Evolutionary conservation across 2,113 vertebrate genomes (phyloP).

Genomic region (Aphyosemion australe): DNA sequence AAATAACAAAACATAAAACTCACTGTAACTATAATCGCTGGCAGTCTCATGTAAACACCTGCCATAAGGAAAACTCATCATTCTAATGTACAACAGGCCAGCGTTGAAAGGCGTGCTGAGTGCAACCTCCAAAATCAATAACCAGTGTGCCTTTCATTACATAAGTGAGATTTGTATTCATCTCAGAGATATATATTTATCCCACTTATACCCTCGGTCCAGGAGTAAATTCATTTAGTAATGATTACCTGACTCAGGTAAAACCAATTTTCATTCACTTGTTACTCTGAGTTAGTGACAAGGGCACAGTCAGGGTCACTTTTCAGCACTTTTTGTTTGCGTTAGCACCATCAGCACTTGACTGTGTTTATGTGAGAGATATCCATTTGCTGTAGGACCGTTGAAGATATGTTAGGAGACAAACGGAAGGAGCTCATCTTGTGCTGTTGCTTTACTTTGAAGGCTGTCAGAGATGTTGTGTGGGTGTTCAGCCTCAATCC

Average conservation of each 20-base stretch:
- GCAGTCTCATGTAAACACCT: conserved; percentile 68
- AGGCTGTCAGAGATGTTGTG: conserved; percentile 61
- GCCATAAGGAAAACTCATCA: conserved; percentile 85
- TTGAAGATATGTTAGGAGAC: conserved; percentile 38
- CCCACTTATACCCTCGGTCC: conserved; percentile 83
- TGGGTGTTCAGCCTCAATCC: conserved; percentile 51
- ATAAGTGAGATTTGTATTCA: conserved; percentile 86
- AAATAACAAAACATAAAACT: conserved; percentile 49
- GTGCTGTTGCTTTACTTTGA: conserved; percentile 47
- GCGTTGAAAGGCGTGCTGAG: conserved; percentile 66
- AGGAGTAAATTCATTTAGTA: conserved; percentile 89
- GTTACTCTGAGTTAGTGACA: conserved; percentile 83
- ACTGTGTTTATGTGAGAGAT: conserved; percentile 7
- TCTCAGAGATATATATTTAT: conserved; percentile 80
- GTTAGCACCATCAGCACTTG: conserved; percentile 80
- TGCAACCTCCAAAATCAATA: conserved; percentile 79
- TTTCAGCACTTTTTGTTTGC: conserved; percentile 81
- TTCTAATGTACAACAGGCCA: conserved; percentile 79
- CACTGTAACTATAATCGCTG: conserved; percentile 46
- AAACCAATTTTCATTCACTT: conserved; percentile 87
- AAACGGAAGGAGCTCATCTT: conserved; percentile 30
- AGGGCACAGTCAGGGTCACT: conserved; percentile 85
- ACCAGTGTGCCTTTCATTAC: conserved; percentile 75
- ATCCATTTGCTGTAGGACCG: conserved; percentile 39
- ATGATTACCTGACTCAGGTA: conserved; percentile 92